phyloP scores from a whole-genome alignment of 2,888 invertebrate species.

The Acheta domesticus region DNA sequence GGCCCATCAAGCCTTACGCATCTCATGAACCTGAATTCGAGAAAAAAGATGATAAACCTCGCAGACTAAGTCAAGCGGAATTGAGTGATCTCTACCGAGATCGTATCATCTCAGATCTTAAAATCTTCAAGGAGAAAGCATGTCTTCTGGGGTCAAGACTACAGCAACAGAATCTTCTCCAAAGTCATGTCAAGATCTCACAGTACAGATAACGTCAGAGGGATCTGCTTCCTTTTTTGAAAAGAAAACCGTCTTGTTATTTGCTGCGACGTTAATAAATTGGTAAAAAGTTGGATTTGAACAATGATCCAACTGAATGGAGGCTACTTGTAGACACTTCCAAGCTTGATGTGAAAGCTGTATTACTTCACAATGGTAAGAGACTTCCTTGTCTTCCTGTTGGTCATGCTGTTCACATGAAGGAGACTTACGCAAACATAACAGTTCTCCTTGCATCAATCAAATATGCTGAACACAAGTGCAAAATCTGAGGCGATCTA shows the following conservation, averaged over 20 bases:
- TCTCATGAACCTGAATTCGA: constrained; percentile 26
- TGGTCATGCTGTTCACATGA: not conserved
- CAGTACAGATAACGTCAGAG: not conserved
- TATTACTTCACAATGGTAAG: not conserved
- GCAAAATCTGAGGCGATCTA: not conserved
- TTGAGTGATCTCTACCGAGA: constrained; percentile 27
- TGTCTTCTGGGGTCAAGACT: not conserved
- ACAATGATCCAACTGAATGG: not conserved
- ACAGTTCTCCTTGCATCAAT: not conserved
- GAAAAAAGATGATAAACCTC: constrained; percentile 24
- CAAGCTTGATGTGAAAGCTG: not conserved
- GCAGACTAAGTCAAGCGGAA: constrained; percentile 25
- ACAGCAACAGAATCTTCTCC: not conserved
- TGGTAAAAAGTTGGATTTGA: not conserved
- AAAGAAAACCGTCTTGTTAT: not conserved
- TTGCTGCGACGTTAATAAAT: not conserved
- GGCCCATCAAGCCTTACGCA: constrained; percentile 24
- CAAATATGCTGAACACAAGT: not conserved
- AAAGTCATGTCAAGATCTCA: not conserved
- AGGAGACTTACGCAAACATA: not conserved
- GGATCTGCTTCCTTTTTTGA: constrained; percentile 18
- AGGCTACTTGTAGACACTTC: not conserved
- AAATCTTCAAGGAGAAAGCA: not conserved
- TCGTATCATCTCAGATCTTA: too few species aligned
- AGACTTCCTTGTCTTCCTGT: not conserved